phyloP scores from a whole-genome alignment of 2,797 vertebrate species.

The Sebastes variabilis region DNA sequence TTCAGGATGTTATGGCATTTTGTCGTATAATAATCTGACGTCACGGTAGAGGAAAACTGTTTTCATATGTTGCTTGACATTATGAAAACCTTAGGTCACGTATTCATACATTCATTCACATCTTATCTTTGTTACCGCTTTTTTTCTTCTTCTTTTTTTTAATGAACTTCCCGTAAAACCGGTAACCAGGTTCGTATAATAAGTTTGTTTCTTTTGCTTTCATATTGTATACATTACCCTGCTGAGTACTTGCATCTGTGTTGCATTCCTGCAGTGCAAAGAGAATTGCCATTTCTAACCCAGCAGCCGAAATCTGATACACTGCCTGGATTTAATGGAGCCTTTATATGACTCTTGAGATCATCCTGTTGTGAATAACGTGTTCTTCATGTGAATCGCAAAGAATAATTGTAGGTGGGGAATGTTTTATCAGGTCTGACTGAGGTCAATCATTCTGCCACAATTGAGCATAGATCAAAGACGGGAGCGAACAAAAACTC shows the following conservation, averaged over 20 bases:
- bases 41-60: constrained; percentile 66
- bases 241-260: constrained; percentile 62
- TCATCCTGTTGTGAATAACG: constrained; percentile 36
- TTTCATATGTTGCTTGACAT: constrained; percentile 76
- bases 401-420: constrained; percentile 65
- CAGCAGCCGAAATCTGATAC: constrained; percentile 47
- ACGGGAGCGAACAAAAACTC: constrained; percentile 55
- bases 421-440: constrained; percentile 55
- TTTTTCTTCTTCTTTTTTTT: background rate
- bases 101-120: constrained; percentile 45
- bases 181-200: constrained; percentile 54
- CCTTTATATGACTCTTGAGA: constrained; percentile 32
- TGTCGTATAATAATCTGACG: constrained; percentile 73
- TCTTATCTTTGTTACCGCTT: constrained; percentile 44
- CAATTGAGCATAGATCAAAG: constrained; percentile 61
- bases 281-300: constrained; percentile 45
- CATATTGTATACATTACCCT: constrained; percentile 66
- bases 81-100: constrained; percentile 48
- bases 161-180: constrained; percentile 41
- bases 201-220: constrained; percentile 49
- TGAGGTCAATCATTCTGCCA: constrained; percentile 42
- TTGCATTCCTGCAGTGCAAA: constrained; percentile 42
- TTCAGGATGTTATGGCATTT: constrained; percentile 76
- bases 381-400: constrained; percentile 40
- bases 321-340: constrained; percentile 42